Conservation (phyloP, 2,888 invertebrate species). For the Adineta ricciae region DNA sequence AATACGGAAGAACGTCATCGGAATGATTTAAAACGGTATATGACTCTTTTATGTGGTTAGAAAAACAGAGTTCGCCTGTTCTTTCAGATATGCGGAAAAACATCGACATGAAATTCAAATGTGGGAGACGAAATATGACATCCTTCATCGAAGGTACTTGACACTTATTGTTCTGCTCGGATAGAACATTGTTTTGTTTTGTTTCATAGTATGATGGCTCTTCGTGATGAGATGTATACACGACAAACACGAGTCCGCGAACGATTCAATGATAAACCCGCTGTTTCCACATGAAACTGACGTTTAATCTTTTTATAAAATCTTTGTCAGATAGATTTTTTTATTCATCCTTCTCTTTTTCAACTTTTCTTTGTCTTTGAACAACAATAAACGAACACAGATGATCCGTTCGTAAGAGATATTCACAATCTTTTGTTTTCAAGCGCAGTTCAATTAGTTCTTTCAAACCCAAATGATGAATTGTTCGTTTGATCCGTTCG, state of each 20-base stretch:
- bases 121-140: constrained; percentile 20
- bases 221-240: constrained; percentile 21
- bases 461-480: constrained; percentile 1
- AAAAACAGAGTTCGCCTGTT: neutral
- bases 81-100: neutral
- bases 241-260: neutral
- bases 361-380: neutral
- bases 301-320: neutral
- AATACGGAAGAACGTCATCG: neutral
- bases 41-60: too few species aligned
- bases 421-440: neutral
- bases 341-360: neutral
- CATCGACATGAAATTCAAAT: neutral
- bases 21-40: neutral
- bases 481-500: constrained; percentile 8
- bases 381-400: neutral
- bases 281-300: neutral
- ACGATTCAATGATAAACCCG: neutral
- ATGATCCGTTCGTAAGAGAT: neutral
- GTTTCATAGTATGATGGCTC: neutral
- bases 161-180: neutral
- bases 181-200: neutral
- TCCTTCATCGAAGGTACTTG: neutral
- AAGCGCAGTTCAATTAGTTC: neutral
- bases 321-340: neutral